phyloP scores from a whole-genome alignment of 2,888 invertebrate genomes.

The Microdon myrmicae region DNA sequence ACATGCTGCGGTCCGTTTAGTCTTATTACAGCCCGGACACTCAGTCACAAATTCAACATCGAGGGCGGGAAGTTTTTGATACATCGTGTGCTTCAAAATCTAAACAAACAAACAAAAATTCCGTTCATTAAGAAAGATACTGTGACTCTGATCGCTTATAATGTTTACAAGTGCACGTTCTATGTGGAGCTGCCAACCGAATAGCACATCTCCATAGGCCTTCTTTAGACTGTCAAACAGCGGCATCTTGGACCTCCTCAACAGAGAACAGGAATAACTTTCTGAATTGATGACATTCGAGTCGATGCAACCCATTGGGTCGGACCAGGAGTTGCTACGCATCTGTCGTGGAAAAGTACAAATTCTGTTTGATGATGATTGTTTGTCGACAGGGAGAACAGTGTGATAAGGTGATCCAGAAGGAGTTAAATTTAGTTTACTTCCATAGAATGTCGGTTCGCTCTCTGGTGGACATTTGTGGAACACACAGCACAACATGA shows the following conservation, averaged over 20 bases:
- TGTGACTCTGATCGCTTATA: background rate
- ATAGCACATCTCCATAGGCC: constrained; percentile 88
- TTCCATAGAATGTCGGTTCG: constrained; percentile 15
- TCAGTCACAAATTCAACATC: constrained; percentile 80
- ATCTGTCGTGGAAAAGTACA: constrained; percentile 76
- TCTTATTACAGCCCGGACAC: constrained; percentile 77
- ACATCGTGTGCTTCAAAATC: constrained; percentile 75
- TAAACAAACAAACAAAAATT: constrained; percentile 54
- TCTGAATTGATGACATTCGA: constrained; percentile 55
- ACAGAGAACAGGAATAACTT: constrained; percentile 59
- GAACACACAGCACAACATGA: constrained; percentile 91
- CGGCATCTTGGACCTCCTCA: constrained; percentile 62
- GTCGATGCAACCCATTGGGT: constrained; percentile 75
- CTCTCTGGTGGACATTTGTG: constrained; percentile 72
- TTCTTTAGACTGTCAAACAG: constrained; percentile 85
- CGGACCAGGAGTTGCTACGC: constrained; percentile 88
- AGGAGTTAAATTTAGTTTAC: constrained; percentile 68
- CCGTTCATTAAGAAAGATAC: background rate
- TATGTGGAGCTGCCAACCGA: constrained; percentile 84
- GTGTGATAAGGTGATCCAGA: constrained; percentile 87
- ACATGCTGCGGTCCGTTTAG: constrained; percentile 77
- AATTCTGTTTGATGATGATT: constrained; percentile 73
- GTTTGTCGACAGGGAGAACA: constrained; percentile 83
- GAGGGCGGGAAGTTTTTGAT: constrained; percentile 68
- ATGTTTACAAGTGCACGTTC: constrained; percentile 73